These are phyloP conservation scores for Chaetodon trifascialis DNA, from an alignment of 2,113 vertebrate species.

Conservation along the genomic window DNA sequence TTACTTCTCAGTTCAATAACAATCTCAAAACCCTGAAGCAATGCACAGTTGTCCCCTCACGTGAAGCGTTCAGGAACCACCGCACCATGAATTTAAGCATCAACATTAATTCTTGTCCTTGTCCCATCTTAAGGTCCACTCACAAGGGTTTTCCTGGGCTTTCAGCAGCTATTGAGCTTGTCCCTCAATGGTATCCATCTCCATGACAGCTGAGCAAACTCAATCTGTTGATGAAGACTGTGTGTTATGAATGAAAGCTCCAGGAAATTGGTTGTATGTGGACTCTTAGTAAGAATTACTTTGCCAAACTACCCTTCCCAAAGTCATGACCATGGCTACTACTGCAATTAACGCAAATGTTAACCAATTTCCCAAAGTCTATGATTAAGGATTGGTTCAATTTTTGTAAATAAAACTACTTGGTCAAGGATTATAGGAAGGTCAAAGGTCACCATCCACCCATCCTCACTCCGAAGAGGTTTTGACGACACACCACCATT, in stretches of 20 bases:
- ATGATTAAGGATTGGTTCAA: neutral
- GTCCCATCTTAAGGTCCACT: neutral
- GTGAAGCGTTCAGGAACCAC: neutral
- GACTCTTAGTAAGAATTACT: neutral
- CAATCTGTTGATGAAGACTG: neutral
- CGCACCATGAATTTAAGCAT: neutral
- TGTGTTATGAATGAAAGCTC: neutral
- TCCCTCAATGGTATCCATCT: too few species aligned
- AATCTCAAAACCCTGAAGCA: slow-evolving; percentile 18
- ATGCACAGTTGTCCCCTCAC: neutral
- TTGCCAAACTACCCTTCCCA: neutral
- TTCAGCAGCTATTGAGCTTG: too few species aligned
- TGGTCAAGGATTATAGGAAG: neutral
- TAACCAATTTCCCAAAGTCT: neutral
- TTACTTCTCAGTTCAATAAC: slow-evolving; percentile 48
- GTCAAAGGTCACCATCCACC: neutral
- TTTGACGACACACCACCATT: too few species aligned
- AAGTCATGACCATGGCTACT: neutral
- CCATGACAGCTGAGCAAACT: neutral
- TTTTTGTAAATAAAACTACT: neutral
- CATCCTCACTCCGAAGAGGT: neutral
- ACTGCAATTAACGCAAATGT: neutral
- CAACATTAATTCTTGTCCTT: neutral
- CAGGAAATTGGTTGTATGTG: neutral
- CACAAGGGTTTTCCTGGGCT: neutral